These are phyloP conservation scores for Tromatobia lineatoria DNA, from an alignment of 2,888 invertebrate genomes.

Conservation along the genomic window DNA sequence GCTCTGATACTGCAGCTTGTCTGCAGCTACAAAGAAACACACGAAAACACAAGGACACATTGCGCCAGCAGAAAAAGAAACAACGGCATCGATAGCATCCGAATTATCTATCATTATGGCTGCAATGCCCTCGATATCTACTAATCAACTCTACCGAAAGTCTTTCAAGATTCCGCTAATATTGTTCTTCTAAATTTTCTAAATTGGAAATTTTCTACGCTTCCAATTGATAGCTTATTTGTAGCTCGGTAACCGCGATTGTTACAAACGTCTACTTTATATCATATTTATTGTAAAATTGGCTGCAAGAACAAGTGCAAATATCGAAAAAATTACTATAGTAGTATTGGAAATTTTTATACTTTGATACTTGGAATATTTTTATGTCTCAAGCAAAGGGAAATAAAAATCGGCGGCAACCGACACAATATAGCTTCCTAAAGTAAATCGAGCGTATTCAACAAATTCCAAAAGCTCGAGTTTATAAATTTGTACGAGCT, in stretches of 20 bases:
- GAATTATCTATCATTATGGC: slow-evolving; percentile 9
- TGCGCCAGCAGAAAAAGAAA: slow-evolving; percentile 62
- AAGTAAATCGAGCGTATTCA: neutral
- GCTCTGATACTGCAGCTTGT: slow-evolving; percentile 89
- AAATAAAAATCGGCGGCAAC: neutral
- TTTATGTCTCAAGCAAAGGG: neutral
- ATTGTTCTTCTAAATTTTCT: no score
- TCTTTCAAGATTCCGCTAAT: neutral
- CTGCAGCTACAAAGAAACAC: slow-evolving; percentile 86
- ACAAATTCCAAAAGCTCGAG: neutral
- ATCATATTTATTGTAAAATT: neutral
- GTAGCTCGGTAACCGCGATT: neutral
- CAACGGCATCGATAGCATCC: slow-evolving; percentile 7
- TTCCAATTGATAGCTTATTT: slow-evolving; percentile 9
- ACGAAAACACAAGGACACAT: slow-evolving; percentile 77
- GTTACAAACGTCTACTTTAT: neutral
- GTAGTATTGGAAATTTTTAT: neutral
- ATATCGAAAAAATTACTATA: neutral
- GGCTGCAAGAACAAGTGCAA: neutral
- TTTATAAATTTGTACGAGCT: neutral
- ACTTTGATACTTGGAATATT: neutral
- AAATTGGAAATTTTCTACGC: neutral
- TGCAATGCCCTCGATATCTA: slow-evolving; percentile 18
- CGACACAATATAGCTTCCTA: neutral
- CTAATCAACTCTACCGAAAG: neutral